Conservation (phyloP, 2,797 vertebrate genomes). For the Melanotaenia boesemani region DNA sequence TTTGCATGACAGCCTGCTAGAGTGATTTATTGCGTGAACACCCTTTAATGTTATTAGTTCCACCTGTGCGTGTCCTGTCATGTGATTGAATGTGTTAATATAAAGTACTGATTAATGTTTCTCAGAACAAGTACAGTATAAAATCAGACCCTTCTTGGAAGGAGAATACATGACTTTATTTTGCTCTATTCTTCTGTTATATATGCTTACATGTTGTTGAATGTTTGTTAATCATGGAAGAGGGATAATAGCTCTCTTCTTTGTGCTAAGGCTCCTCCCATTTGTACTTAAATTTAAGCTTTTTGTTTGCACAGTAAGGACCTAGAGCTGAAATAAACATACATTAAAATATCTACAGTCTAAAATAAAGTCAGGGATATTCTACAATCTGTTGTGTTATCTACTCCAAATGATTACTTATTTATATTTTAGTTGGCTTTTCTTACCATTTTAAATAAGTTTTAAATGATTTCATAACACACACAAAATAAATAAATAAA, state of each 20-base stretch:
- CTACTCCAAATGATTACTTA: neutral
- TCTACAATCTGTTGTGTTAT: neutral
- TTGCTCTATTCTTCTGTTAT: neutral
- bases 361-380: neutral
- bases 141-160: neutral
- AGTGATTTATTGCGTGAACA: conserved; percentile 42
- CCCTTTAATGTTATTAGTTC: conserved; percentile 51
- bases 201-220: neutral
- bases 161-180: conserved; percentile 16
- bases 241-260: neutral
- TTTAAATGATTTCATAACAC: neutral
- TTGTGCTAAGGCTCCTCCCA: neutral
- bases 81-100: conserved; percentile 43
- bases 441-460: conserved; percentile 3
- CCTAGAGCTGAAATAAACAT: conserved; percentile 3
- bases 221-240: conserved; percentile 1
- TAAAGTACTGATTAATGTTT: conserved; percentile 35
- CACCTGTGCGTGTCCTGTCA: conserved; percentile 26
- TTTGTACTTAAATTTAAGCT: neutral
- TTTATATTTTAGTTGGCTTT: neutral
- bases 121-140: conserved; percentile 15
- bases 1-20: conserved; percentile 25
- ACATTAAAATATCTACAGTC: neutral
- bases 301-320: neutral
- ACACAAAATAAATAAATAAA: neutral